Conservation (phyloP, 2,797 vertebrate species). For the Alca torda region DNA sequence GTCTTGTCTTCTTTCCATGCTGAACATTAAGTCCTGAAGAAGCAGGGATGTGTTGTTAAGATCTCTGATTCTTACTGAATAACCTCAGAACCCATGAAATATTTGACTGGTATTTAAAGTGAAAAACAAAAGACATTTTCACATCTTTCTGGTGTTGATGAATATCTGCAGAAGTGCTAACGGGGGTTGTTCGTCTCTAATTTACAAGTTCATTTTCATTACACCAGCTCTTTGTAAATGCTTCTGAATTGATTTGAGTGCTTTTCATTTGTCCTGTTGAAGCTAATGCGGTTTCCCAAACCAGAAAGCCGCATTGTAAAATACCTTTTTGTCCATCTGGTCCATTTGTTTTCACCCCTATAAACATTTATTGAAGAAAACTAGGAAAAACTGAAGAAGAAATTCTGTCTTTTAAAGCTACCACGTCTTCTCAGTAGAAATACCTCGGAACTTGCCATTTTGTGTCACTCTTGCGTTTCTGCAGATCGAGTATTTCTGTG, state of each 20-base stretch:
- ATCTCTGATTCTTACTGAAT: not conserved
- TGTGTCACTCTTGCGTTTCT: not conserved
- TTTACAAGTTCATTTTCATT: not conserved
- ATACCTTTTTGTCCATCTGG: not conserved
- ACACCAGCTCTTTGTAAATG: not conserved
- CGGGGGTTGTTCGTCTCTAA: not conserved
- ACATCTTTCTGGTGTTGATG: not conserved
- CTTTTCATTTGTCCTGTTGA: not conserved
- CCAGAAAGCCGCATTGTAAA: not conserved
- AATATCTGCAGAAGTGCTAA: not conserved
- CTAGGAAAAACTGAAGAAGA: not conserved
- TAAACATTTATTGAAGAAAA: conserved; percentile 1
- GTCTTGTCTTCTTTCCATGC: not conserved
- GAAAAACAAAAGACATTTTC: not conserved
- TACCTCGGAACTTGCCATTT: rapidly evolving
- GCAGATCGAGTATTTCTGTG: not conserved
- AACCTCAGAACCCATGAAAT: not conserved
- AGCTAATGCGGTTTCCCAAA: not conserved
- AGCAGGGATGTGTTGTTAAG: not conserved
- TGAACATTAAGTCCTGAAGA: not conserved
- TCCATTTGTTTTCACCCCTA: not conserved
- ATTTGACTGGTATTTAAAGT: not conserved
- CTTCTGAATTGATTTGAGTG: not conserved
- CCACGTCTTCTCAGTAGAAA: rapidly evolving
- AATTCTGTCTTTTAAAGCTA: not conserved